phyloP scores from a whole-genome alignment of 2,888 invertebrate species.

The Hermaeophaga mercurialis region DNA sequence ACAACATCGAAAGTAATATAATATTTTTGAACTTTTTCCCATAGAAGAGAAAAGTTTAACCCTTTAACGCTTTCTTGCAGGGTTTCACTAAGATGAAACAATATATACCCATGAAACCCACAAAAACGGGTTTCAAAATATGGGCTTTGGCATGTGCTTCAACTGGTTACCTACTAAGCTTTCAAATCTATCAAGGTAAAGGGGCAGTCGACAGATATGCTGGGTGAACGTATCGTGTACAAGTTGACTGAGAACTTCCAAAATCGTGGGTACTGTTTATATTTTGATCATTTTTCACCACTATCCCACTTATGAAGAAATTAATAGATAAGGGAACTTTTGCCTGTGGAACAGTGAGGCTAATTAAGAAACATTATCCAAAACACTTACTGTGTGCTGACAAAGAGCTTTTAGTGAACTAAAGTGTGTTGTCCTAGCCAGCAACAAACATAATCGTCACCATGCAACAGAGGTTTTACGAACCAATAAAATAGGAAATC shows the following conservation, averaged over 20 bases:
- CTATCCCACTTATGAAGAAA: no score
- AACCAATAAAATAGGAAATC: not conserved
- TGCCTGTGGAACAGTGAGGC: no score
- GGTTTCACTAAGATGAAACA: conserved; percentile 26
- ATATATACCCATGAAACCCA: conserved; percentile 30
- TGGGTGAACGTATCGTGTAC: not conserved
- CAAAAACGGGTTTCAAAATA: conserved; percentile 30
- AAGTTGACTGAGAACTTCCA: not conserved
- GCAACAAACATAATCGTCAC: no score
- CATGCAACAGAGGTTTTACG: not conserved
- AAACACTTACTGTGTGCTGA: not conserved
- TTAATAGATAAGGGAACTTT: no score
- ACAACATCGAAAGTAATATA: no score
- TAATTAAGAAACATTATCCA: not conserved
- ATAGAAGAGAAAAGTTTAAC: no score
- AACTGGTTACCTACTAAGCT: conserved; percentile 22
- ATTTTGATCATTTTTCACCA: not conserved
- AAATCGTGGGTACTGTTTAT: not conserved
- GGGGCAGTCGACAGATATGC: not conserved
- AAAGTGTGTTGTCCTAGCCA: not conserved
- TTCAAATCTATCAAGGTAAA: conserved; percentile 25
- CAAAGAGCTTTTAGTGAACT: not conserved
- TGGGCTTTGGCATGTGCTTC: conserved; percentile 24
- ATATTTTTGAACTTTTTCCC: no score
- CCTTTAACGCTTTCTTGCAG: no score